phyloP scores from a whole-genome alignment of 2,113 vertebrate species.

The Dipodomys merriami region DNA sequence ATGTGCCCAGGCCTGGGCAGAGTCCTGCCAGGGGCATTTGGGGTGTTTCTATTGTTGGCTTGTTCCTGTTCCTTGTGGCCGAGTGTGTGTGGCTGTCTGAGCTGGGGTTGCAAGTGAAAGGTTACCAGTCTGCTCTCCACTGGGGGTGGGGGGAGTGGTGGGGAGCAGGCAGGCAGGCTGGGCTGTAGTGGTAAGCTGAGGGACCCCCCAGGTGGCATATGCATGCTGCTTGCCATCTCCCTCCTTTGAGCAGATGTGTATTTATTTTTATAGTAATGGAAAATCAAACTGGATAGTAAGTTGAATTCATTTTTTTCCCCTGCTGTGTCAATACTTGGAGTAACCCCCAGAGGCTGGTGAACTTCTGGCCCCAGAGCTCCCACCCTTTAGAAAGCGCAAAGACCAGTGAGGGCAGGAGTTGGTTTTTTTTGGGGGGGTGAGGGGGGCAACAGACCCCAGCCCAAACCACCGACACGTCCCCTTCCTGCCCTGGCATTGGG shows the following conservation, averaged over 20 bases:
- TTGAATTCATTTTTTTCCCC: constrained; percentile 77
- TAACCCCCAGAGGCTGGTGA: constrained; percentile 72
- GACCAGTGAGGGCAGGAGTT: constrained; percentile 49
- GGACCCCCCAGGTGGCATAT: constrained; percentile 70
- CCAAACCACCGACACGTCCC: constrained; percentile 48
- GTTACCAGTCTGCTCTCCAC: constrained; percentile 33
- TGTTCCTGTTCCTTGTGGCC: constrained; percentile 74
- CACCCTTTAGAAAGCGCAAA: constrained; percentile 55
- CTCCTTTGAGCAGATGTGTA: constrained; percentile 76
- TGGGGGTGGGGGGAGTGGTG: neutral
- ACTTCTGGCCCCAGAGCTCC: constrained; percentile 71
- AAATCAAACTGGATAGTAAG: constrained; percentile 80
- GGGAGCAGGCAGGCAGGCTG: neutral
- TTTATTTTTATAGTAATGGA: constrained; percentile 82
- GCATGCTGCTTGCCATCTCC: constrained; percentile 56
- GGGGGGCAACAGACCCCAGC: neutral
- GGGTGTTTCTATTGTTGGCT: constrained; percentile 82
- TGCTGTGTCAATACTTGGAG: constrained; percentile 76
- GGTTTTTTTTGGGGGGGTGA: neutral
- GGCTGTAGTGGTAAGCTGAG: constrained; percentile 52
- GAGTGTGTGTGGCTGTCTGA: constrained; percentile 60
- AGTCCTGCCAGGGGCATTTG: constrained; percentile 78
- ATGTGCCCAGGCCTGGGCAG: constrained; percentile 70
- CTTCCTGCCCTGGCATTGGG: constrained; percentile 26
- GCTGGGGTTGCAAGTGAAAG: constrained; percentile 62